Base-by-base conservation (phyloP, 2,113 vertebrate genomes). In the Caretta caretta region DNA sequence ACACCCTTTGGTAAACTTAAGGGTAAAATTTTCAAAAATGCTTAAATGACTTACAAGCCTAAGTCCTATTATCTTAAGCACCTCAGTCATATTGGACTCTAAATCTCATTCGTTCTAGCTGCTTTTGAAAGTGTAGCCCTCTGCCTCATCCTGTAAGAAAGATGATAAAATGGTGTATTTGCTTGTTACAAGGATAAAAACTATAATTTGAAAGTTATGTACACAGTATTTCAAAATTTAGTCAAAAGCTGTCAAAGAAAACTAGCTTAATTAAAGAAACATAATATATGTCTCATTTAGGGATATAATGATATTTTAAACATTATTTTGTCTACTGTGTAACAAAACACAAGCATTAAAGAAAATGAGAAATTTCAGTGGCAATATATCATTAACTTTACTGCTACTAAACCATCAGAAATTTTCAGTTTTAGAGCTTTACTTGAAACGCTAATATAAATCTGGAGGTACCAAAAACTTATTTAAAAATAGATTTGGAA, bases 301-400 rank as follows among this genome's bases (percentile, higher is more conserved):
- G 38, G 82, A 87, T 3, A 38, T 42, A 84, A 72, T 56, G 65
- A 6, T 88, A 85, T 91, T 85, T 90, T 94, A 72, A 76, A 42
- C 27, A 25, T 93, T 86, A 93, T 93, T 92, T 95, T 80, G 78
- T 96, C 82, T 96, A 16, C 92, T 97, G 87, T 89, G 59, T 93
- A 89, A 78, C 56, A 80, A 88, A 96, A 79, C 2, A 20, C 10
- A 93, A 79, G 92, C 91, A 96, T 96, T 92, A 96, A 91, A 96
- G 90, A 82, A 93, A 93, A 86, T 88, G 69, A 96, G 75, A 95
- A 75, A 56, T 89, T 96, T 93, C 86, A 94, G 78, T 90, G 89
- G 72, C 53, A 96, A 90, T 53, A 80, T 87, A 92, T 91, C 12
- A 16, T 95, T 97, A 94, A 94, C 82, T 97, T 98, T 95, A 93